Conservation (phyloP, 2,888 invertebrate genomes). For the Lymantria monacha region DNA sequence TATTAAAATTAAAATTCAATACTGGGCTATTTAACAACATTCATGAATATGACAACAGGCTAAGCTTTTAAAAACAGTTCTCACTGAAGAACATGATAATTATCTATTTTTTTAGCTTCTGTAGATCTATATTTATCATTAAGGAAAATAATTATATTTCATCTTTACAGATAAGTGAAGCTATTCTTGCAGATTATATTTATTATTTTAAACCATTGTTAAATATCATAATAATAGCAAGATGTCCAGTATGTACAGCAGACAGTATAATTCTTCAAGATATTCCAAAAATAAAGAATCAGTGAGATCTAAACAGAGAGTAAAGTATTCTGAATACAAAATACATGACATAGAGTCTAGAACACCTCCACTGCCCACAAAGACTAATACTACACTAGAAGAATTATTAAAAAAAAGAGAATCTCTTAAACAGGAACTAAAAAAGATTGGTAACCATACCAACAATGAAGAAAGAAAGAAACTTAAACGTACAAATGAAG, state of each 20-base stretch:
- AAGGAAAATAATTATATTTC: constrained; percentile 30
- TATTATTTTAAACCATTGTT: constrained; percentile 22
- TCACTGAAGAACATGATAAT: constrained; percentile 13
- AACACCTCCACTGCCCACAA: constrained; percentile 65
- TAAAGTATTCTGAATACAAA: constrained; percentile 35
- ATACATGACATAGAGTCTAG: constrained; percentile 48
- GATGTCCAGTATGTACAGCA: constrained; percentile 53
- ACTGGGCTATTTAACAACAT: constrained; percentile 29
- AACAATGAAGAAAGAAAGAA: constrained; percentile 35
- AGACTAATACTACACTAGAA: constrained; percentile 50
- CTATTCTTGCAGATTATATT: constrained; percentile 19
- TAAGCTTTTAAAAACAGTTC: constrained; percentile 40
- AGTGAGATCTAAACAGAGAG: constrained; percentile 41
- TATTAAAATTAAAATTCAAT: constrained; percentile 1
- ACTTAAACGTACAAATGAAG: constrained; percentile 39
- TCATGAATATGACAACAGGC: constrained; percentile 49
- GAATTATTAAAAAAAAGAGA: constrained; percentile 64
- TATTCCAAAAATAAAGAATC: constrained; percentile 42
- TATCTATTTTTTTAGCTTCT: constrained; percentile 24
- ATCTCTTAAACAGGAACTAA: constrained; percentile 57
- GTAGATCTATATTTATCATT: constrained; percentile 16
- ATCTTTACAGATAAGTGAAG: constrained; percentile 59
- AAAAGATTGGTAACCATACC: constrained; percentile 47
- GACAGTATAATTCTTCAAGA: constrained; percentile 42
- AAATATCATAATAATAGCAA: constrained; percentile 18